Percentiles rank a stretch among this genome's conserved stretches.
These are phyloP conservation scores for Pogonomyrmex barbatus DNA, from an alignment of 1,140 invertebrate genomes.

Conservation along the genomic window DNA sequence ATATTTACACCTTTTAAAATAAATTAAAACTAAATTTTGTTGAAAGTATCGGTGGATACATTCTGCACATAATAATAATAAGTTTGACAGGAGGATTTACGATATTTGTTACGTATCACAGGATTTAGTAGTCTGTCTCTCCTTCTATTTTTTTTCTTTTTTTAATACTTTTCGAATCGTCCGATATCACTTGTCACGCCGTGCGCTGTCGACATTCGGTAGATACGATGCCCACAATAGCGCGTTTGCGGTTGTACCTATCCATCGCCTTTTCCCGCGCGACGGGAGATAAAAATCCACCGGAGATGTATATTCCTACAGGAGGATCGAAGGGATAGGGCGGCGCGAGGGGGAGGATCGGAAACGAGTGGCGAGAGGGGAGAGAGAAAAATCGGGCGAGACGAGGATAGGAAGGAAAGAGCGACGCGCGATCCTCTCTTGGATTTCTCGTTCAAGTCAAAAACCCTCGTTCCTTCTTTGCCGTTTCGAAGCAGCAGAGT, in stretches of 20 bases:
- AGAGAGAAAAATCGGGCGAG: neutral
- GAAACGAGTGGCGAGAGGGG: neutral
- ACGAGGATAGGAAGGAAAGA: neutral
- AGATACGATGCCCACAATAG: slow-evolving; percentile 45
- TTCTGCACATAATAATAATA: neutral
- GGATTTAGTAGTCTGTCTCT: neutral
- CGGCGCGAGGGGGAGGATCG: slow-evolving; percentile 9
- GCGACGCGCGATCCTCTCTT: slow-evolving; percentile 25
- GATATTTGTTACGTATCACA: neutral
- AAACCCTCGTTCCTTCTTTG: slow-evolving; percentile 29
- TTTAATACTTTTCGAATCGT: neutral
- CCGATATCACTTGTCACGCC: slow-evolving; percentile 42
- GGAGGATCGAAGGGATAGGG: slow-evolving; percentile 32
- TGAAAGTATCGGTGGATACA: neutral
- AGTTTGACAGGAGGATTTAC: neutral
- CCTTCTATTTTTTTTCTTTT: neutral
- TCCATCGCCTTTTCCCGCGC: slow-evolving; percentile 41
- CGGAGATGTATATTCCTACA: slow-evolving; percentile 43
- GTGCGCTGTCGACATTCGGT: slow-evolving; percentile 22
- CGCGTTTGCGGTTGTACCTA: slow-evolving; percentile 33
- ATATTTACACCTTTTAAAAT: neutral
- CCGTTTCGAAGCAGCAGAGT: neutral
- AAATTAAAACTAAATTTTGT: neutral
- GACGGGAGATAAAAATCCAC: slow-evolving; percentile 50
- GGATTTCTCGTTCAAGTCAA: neutral